These are phyloP conservation scores for Miichthys miiuy DNA, from an alignment of 2,797 vertebrate genomes.

Conservation along the genomic window DNA sequence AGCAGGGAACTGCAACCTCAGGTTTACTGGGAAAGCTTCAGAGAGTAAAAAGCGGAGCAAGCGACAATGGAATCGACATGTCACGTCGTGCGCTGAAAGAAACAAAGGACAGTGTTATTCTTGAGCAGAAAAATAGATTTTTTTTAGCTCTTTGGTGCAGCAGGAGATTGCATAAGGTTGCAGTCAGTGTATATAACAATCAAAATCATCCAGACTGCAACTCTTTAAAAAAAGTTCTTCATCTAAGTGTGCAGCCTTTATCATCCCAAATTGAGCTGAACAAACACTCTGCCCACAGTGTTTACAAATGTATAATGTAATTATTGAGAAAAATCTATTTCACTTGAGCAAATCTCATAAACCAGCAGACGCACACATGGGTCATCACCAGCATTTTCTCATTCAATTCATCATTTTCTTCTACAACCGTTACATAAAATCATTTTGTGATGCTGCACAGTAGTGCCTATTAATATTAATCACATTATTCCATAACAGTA, in stretches of 20 bases:
- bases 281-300: conserved; percentile 28
- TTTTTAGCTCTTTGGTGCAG: neutral
- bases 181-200: conserved; percentile 1
- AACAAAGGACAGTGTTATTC: conserved; percentile 55
- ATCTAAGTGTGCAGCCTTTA: conserved; percentile 16
- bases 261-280: conserved; percentile 41
- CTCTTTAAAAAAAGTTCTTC: conserved; percentile 3
- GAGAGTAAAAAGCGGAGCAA: conserved; percentile 8
- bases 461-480: conserved; percentile 38
- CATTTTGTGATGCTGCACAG: conserved; percentile 4
- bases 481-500: conserved; percentile 26
- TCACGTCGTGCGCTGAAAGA: conserved; percentile 60
- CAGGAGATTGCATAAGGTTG: neutral
- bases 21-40: conserved; percentile 50
- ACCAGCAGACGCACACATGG: conserved; percentile 29
- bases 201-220: conserved; percentile 1
- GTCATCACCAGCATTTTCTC: conserved; percentile 42
- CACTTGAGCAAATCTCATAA: conserved; percentile 64
- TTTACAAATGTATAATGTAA: conserved; percentile 57
- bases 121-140: neutral
- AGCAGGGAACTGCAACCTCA: conserved; percentile 38
- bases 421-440: conserved; percentile 21
- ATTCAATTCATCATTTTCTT: conserved; percentile 61
- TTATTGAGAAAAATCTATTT: conserved; percentile 64
- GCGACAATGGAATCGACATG: conserved; percentile 18